These are phyloP conservation scores for Rhea americana DNA, from an alignment of 2,113 vertebrate genomes.

Conservation along the genomic window DNA sequence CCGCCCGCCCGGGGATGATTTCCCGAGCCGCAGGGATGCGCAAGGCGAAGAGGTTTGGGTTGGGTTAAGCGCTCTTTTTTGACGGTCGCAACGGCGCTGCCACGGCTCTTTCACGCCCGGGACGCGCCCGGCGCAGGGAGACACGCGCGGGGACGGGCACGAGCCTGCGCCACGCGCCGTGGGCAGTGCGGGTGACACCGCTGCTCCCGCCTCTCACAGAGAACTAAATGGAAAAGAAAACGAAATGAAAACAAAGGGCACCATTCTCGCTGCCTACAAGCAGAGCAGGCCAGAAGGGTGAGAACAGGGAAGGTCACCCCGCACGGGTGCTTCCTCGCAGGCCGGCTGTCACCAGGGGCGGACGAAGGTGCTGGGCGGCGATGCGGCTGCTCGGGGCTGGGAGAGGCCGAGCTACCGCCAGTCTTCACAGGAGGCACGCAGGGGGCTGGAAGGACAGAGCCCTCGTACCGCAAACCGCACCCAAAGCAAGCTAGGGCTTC, in stretches of 20 bases:
- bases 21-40: conserved; percentile 8
- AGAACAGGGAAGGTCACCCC: not conserved
- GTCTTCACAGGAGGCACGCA: not conserved
- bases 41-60: conserved; percentile 26
- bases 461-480: not conserved
- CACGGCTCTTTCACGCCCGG: not conserved
- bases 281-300: not conserved
- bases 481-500: not conserved
- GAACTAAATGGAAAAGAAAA: too few relatives aligned
- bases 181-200: too few relatives aligned
- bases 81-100: not conserved
- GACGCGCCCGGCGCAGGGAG: not conserved
- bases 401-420: not conserved
- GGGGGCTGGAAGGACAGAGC: not conserved
- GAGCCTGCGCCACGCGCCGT: too few relatives aligned
- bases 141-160: too few relatives aligned
- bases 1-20: not conserved
- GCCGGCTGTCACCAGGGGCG: not conserved
- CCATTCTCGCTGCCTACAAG: not conserved
- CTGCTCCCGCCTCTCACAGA: too few relatives aligned
- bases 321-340: not conserved
- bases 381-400: not conserved
- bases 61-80: conserved; percentile 19
- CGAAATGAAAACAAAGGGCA: not conserved
- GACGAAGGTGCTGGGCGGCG: not conserved